Base-by-base conservation (phyloP, 2,888 invertebrate species). In the Drosophila mercatorum region DNA sequence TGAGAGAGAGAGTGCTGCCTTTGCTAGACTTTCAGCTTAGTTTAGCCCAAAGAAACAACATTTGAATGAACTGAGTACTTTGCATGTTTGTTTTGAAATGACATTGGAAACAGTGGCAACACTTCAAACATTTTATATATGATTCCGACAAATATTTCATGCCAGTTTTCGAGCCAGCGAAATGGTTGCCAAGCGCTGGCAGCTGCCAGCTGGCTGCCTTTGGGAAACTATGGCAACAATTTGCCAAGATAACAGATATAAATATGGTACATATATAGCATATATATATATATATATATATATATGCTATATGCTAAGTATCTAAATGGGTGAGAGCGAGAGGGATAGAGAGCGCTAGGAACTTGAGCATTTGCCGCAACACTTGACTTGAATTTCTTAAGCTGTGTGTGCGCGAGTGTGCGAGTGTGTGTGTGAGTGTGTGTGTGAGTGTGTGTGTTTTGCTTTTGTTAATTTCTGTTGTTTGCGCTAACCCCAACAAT, bases 391-490 rank as follows among this genome's bases (percentile, higher is more conserved):
- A 81, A 84, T 84, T 73, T 77, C 68, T 75, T 53, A 60, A 60
- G 59, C 62, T 66, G 57, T 59, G 44, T 57, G 53, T 56, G 61
- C 17, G 49, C 17, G 17, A 17, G 17, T 17, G 17, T 7, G 49
- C 0, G 28, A 14, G 44, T 11, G 22, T 46, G 26, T 46, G 28
- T n/a, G 28, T n/a, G n/a, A 4, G 61, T 60, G 51, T 58, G 49
- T 57, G 60, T 58, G 47, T 56, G 41, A 62, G 34, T 53, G 47
- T 70, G 68, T 68, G 58, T 80, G 68, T 80, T 80, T 82, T 62
- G 83, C 83, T 83, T 82, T 88, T 88, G 88, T 88, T 83, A 88
- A 83, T 88, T 85, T 85, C 83, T 83, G 83, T 88, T 83, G 83
- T 88, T 86, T 80, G 88, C 81, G 80, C 78, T 85, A 83, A 77